Percentiles rank a stretch among this genome's conserved stretches.
Evolutionary conservation across 2,888 invertebrate species (phyloP).

Genomic region (Hyposoter didymator): DNA sequence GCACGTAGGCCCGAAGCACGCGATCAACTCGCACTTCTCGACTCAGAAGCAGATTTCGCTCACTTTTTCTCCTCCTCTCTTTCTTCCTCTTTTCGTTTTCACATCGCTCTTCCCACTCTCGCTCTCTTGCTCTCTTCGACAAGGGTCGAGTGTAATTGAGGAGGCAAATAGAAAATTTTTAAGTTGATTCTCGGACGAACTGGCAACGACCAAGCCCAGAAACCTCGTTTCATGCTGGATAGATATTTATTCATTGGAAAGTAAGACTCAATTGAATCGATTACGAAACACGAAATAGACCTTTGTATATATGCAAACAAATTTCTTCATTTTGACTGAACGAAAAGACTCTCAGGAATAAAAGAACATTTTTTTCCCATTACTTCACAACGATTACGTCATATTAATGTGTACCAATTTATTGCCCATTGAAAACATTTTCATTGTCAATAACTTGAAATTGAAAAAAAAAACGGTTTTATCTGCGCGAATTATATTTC

Average conservation of each 20-base stretch:
- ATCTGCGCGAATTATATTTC: not conserved
- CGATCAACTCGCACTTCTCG: constrained; percentile 55
- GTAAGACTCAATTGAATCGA: constrained; percentile 60
- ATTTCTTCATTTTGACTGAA: not conserved
- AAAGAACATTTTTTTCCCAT: not conserved
- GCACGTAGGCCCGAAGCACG: constrained; percentile 34
- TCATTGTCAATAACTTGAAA: not conserved
- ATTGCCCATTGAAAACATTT: not conserved
- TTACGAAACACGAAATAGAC: constrained; percentile 49
- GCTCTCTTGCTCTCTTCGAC: constrained; percentile 38
- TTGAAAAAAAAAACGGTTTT: not conserved
- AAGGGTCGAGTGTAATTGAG: constrained; percentile 72
- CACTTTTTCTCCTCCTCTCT: constrained; percentile 30
- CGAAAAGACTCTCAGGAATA: not conserved
- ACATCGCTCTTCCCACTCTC: constrained; percentile 10
- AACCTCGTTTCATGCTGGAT: constrained; percentile 69
- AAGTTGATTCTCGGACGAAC: constrained; percentile 71
- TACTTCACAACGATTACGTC: not conserved
- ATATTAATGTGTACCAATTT: not conserved
- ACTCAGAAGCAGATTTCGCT: constrained; percentile 42
- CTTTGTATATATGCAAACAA: not conserved
- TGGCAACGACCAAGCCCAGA: constrained; percentile 47
- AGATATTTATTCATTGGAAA: constrained; percentile 71
- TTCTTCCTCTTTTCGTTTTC: not conserved
- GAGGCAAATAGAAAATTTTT: constrained; percentile 73